A percentile compares a stretch with the other conserved stretches of the same genome.
Conservation (phyloP, 2,797 vertebrate genomes). For the Chelmon rostratus region DNA sequence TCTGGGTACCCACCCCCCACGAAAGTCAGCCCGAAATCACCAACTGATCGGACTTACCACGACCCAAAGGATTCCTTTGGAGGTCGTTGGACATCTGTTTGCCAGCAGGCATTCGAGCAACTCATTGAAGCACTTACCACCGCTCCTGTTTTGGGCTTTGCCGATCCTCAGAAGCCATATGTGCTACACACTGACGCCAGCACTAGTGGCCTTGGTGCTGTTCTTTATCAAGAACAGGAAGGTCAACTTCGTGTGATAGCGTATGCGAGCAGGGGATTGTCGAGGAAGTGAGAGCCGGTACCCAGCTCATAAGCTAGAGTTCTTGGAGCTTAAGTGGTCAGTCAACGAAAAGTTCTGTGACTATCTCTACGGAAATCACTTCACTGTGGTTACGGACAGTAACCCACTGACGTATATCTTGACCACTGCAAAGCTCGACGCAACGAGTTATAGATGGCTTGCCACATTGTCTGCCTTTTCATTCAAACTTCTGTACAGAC, state of each 20-base stretch:
- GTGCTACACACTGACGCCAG: neutral
- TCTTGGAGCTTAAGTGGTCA: conserved; percentile 1
- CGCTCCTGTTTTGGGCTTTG: neutral
- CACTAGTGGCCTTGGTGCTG: neutral
- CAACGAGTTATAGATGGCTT: too few species aligned
- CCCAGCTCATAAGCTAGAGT: neutral
- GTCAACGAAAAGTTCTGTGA: neutral
- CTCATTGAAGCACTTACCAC: neutral
- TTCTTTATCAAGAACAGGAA: neutral
- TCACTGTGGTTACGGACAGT: neutral
- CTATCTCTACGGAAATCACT: neutral
- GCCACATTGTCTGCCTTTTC: neutral
- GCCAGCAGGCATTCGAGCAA: neutral
- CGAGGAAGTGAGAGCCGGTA: neutral
- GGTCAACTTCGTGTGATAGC: neutral
- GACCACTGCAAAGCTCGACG: neutral
- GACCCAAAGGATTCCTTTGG: neutral
- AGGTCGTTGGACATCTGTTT: neutral
- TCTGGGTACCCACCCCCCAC: too few species aligned
- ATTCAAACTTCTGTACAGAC: neutral
- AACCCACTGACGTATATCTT: neutral
- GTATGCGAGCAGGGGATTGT: neutral
- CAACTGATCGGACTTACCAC: neutral
- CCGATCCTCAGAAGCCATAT: neutral
- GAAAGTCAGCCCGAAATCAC: neutral